Base-by-base conservation (phyloP, 1,140 invertebrate species). In the Penaeus chinensis region DNA sequence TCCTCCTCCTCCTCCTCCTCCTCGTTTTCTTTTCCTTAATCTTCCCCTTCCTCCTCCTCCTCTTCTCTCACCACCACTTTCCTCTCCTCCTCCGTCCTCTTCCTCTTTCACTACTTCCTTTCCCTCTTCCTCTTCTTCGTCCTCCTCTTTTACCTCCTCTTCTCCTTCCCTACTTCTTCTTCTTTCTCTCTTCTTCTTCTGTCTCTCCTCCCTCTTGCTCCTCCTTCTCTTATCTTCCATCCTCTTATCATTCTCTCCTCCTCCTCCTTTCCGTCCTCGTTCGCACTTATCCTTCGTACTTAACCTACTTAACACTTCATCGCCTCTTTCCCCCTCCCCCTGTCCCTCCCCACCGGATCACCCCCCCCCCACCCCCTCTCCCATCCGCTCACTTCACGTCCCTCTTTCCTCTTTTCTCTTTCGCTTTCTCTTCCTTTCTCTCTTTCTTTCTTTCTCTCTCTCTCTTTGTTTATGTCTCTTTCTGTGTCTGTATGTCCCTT, bases 401-500 rank as follows among this genome's bases (percentile, higher is more conserved):
- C 54, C 1, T 54, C 54, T 54, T 16, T 54, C 16, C 54, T 10
- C 10, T 20, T 71, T 18, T 71, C 3, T 16, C 16, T 24, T 32
- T 71, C n/a, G n/a, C 66, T 71, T 32, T 71, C 66, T 71, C 66
- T 71, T 32, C 4, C 66, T n/a, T 20, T 71, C 66, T 71, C 66
- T 71, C 66, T n/a, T n/a, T 24, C 13, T 16, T 11, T 13, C 1
- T 8, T 8, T 54, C 16, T 54, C 54, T 54, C 16, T 54, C 16
- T 54, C 11, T 54, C 16, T 54, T 8, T 54, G 10, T 54, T 13
- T 54, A 0, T 54, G 0, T 54, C 11, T 54, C 5, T 54, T 13
- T 54, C 54, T 54, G 0, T 54, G 10, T 11, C 54, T 13, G 11
- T 54, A 4, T 54, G 11, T 54, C 54, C 16, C 54, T 54, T 13